A percentile compares a stretch with the other conserved stretches of the same genome.
Conservation (phyloP, 1,140 invertebrate genomes). For the Drosophila miranda region DNA sequence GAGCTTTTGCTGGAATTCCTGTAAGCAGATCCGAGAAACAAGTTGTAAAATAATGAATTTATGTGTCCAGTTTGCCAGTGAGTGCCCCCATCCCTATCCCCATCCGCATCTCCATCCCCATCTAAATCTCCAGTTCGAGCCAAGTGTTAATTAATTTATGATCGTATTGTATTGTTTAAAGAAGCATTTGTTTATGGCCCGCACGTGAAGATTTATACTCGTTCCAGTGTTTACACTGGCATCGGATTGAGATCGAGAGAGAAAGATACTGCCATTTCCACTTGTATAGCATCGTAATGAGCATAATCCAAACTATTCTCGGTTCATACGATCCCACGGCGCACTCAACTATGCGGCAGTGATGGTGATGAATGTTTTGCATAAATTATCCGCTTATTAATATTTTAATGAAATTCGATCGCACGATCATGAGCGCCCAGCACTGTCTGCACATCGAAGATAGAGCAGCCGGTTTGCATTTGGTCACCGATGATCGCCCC, state of each 20-base stretch:
- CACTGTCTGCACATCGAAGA: conserved; percentile 48
- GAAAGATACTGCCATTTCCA: too few species aligned
- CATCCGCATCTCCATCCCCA: too few species aligned
- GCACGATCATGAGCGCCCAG: conserved; percentile 51
- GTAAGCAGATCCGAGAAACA: conserved; percentile 80
- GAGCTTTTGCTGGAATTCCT: conserved; percentile 90
- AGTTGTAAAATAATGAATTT: conserved; percentile 62
- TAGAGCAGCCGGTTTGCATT: conserved; percentile 36
- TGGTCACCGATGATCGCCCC: conserved; percentile 39
- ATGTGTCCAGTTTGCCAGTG: conserved; percentile 23
- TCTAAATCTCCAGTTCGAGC: not conserved
- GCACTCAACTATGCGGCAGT: conserved; percentile 20
- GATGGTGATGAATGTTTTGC: conserved; percentile 37
- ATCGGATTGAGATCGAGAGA: conserved; percentile 3
- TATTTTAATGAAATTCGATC: conserved; percentile 66
- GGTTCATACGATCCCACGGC: conserved; percentile 33
- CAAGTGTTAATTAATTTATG: conserved; percentile 67
- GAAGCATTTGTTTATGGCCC: conserved; percentile 61
- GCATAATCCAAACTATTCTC: conserved; percentile 38
- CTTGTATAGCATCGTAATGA: conserved; percentile 24
- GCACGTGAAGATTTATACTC: conserved; percentile 48
- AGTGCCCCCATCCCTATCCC: too few species aligned
- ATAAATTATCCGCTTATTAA: conserved; percentile 67
- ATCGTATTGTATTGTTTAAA: conserved; percentile 53
- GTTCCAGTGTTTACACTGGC: conserved; percentile 28